Evolutionary conservation across 2,113 vertebrate genomes (phyloP).

Genomic region (Rhizomys pruinosus): DNA sequence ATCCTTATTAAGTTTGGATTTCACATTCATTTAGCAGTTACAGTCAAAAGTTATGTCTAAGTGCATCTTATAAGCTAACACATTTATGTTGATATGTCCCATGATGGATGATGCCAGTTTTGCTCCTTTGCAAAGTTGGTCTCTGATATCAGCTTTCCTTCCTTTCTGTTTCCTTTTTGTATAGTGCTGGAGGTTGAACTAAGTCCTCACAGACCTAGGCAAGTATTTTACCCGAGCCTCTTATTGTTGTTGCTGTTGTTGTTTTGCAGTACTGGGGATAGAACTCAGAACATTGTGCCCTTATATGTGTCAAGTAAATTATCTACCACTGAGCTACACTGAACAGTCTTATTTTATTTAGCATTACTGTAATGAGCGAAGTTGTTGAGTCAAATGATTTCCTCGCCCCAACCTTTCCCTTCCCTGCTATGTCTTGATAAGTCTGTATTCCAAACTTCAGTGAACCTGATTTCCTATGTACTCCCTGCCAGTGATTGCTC

Average conservation of each 20-base stretch:
- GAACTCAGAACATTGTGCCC: neutral
- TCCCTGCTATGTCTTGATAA: neutral
- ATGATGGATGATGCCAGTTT: neutral
- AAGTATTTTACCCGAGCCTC: neutral
- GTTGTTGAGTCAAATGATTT: neutral
- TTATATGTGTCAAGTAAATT: neutral
- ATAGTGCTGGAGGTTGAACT: neutral
- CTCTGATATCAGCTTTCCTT: neutral
- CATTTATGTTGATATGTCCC: neutral
- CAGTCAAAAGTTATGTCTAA: neutral
- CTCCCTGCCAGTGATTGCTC: neutral
- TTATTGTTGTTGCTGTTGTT: neutral
- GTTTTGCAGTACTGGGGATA: neutral
- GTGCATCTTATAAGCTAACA: neutral
- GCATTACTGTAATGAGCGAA: neutral
- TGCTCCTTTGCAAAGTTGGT: constrained; percentile 13
- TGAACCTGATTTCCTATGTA: neutral
- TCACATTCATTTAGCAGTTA: neutral
- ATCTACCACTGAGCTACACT: neutral
- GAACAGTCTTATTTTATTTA: neutral
- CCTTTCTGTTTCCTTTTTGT: neutral
- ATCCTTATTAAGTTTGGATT: neutral
- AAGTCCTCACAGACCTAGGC: neutral
- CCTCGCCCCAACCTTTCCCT: neutral
- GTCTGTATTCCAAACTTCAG: neutral